These are phyloP conservation scores for Sciaenops ocellatus DNA, from an alignment of 2,797 vertebrate genomes.

Conservation along the genomic window DNA sequence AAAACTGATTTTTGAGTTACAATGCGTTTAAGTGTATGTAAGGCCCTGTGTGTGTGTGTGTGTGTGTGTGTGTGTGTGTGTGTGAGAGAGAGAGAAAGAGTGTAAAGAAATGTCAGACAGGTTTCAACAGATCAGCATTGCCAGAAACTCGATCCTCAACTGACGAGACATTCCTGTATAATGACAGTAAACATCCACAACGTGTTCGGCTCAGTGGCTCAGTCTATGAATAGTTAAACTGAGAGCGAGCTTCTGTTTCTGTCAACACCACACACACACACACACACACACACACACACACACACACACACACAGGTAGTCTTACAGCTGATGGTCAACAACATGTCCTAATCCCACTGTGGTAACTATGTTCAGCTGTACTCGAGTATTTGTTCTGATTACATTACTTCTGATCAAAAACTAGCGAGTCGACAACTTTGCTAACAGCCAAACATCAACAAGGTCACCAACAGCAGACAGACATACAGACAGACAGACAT, in stretches of 20 bases:
- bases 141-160: neutral
- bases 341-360: neutral
- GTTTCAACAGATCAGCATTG: neutral
- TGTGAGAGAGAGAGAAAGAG: no score
- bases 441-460: no score
- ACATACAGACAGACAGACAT: no score
- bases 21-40: no score
- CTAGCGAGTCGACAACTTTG: no score
- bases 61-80: conserved; percentile 1
- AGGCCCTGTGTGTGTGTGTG: neutral
- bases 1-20: no score
- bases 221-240: conserved; percentile 38
- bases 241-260: conserved; percentile 31
- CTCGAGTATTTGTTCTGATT: no score
- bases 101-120: neutral
- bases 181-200: neutral
- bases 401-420: no score
- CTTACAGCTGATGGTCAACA: conserved; percentile 22
- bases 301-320: conserved; percentile 3
- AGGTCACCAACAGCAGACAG: no score
- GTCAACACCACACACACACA: conserved; percentile 28
- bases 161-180: neutral
- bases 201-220: neutral
- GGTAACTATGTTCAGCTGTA: no score
- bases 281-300: neutral